phyloP scores from a whole-genome alignment of 2,888 invertebrate species.

The Agriopis marginaria region DNA sequence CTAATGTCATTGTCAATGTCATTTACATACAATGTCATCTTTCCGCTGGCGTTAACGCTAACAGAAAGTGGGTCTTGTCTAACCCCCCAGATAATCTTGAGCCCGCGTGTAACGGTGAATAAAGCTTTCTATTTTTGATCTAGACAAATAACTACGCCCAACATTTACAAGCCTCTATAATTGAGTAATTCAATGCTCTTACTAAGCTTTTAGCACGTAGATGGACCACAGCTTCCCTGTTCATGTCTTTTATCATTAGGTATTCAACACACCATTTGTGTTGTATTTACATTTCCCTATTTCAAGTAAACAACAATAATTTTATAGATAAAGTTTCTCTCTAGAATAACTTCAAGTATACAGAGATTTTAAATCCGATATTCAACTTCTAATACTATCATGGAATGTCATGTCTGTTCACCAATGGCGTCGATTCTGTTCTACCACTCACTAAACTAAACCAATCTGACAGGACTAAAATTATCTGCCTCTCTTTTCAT shows the following conservation, averaged over 20 bases:
- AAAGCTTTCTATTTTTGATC: neutral
- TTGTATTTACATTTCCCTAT: constrained; percentile 20
- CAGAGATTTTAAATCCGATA: constrained; percentile 1
- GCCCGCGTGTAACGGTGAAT: neutral
- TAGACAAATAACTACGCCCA: constrained; percentile 16
- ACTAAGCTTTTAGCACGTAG: constrained; percentile 24
- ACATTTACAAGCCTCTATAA: constrained; percentile 27
- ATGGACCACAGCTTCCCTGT: constrained; percentile 35
- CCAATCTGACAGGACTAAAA: no score
- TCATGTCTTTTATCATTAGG: constrained; percentile 15
- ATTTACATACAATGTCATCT: no score
- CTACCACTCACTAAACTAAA: no score
- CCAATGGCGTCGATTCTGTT: no score
- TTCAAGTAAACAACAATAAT: constrained; percentile 8
- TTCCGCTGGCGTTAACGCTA: no score
- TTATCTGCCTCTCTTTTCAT: no score
- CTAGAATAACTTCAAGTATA: neutral
- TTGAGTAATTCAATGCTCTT: constrained; percentile 9
- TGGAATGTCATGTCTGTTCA: constrained; percentile 15
- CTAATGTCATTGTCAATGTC: no score
- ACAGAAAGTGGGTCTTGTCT: no score
- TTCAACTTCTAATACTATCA: constrained; percentile 1
- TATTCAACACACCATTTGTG: neutral
- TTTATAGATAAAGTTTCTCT: neutral
- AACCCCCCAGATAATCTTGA: neutral